Conservation (phyloP, 2,113 vertebrate genomes). For the Nycticorax nycticorax region DNA sequence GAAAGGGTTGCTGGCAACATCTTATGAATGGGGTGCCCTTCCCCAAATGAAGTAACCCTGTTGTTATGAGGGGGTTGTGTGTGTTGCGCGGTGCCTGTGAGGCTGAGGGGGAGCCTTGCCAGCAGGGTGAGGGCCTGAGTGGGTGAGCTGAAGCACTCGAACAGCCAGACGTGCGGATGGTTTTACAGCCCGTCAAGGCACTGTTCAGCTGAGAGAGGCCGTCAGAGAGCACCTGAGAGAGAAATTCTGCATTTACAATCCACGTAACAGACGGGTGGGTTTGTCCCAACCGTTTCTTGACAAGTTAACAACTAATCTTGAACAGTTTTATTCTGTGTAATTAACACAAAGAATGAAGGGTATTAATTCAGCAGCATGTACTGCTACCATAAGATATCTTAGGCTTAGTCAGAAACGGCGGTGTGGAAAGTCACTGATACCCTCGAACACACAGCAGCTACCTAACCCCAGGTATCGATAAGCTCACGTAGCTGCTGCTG, state of each 20-base stretch:
- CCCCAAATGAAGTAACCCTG: neutral
- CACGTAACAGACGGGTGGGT: neutral
- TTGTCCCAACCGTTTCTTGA: neutral
- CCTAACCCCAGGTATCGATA: rapidly evolving
- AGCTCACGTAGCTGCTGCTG: neutral
- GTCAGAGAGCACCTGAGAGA: neutral
- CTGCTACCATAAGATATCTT: neutral
- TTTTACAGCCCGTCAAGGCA: neutral
- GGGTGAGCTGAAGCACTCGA: neutral
- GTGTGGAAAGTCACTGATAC: neutral
- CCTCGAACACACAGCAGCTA: neutral
- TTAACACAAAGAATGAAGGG: neutral
- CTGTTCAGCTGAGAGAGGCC: neutral
- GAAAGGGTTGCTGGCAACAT: neutral
- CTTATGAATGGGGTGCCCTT: neutral
- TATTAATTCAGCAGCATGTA: rapidly evolving
- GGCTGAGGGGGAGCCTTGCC: neutral
- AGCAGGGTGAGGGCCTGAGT: neutral
- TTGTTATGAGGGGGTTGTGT: neutral
- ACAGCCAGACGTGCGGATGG: neutral
- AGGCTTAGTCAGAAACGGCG: neutral
- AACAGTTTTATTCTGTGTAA: neutral
- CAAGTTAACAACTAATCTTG: neutral
- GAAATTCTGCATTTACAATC: neutral
- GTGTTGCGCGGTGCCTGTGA: rapidly evolving